A percentile compares a stretch with the other conserved stretches of the same genome.
Evolutionary conservation across 1,140 invertebrate species (phyloP).

Genomic region (Neoseiulus cucumeris): DNA sequence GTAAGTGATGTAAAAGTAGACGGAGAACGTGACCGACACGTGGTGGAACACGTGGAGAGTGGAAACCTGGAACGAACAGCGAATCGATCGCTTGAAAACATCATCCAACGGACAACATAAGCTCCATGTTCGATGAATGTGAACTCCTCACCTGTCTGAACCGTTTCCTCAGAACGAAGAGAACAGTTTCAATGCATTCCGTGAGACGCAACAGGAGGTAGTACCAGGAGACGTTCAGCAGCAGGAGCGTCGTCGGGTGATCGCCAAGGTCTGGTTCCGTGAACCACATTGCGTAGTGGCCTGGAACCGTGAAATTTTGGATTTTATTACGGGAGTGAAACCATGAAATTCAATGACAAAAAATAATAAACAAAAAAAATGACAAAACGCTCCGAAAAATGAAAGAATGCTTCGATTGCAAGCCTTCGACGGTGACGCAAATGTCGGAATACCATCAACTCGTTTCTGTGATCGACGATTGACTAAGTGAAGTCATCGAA

Average conservation of each 20-base stretch:
- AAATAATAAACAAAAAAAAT: no score
- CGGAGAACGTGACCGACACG: slow-evolving; percentile 15
- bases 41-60: not conserved
- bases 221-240: slow-evolving; percentile 6
- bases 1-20: slow-evolving; percentile 18
- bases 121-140: not conserved
- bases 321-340: no score
- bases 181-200: not conserved
- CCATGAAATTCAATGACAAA: no score
- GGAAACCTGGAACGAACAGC: not conserved
- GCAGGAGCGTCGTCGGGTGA: slow-evolving; percentile 1
- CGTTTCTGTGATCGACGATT: no score
- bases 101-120: not conserved
- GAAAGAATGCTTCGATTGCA: no score
- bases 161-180: slow-evolving; percentile 1
- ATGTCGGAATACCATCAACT: no score
- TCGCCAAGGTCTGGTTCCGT: not conserved
- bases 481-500: no score
- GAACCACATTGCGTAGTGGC: slow-evolving; percentile 1
- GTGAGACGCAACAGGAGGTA: not conserved
- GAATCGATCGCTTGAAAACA: not conserved
- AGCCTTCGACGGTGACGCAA: no score
- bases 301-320: not conserved
- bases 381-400: no score
- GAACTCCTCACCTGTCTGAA: not conserved